A percentile compares a stretch with the other conserved stretches of the same genome.
Conservation (phyloP, 2,888 invertebrate species). For the Hoplodrina ambigua region DNA sequence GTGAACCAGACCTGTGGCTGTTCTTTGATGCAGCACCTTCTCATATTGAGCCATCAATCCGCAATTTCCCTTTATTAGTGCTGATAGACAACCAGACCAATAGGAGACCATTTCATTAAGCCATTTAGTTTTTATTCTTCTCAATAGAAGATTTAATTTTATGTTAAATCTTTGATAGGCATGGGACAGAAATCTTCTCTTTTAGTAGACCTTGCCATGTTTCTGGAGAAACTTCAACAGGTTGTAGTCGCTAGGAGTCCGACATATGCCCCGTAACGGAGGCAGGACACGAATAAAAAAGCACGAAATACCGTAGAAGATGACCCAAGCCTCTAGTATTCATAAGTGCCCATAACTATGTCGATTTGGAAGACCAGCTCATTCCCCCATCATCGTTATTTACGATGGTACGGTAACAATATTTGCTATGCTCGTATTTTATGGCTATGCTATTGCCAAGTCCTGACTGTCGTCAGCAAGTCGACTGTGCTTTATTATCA, state of each 20-base stretch:
- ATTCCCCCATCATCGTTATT: slow-evolving; percentile 20
- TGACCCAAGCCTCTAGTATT: slow-evolving; percentile 1
- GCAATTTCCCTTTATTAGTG: neutral
- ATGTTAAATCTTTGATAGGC: no score
- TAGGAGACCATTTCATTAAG: no score
- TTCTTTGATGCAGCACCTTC: neutral
- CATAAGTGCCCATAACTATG: neutral
- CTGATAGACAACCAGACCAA: no score
- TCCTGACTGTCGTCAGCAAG: slow-evolving; percentile 20
- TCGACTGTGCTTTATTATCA: neutral
- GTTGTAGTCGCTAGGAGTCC: no score
- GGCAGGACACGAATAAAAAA: no score
- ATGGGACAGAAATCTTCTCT: no score
- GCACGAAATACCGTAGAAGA: neutral
- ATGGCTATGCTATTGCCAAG: slow-evolving; percentile 41
- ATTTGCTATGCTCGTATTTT: slow-evolving; percentile 39
- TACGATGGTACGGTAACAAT: slow-evolving; percentile 25
- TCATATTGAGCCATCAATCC: neutral
- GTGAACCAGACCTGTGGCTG: neutral
- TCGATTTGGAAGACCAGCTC: slow-evolving; percentile 15
- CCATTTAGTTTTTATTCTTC: no score
- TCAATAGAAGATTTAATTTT: no score
- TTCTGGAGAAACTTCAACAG: no score
- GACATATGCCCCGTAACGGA: no score
- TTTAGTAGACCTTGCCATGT: no score